Evolutionary conservation across 30 jellyfish, hydroid and myxozoan genomes (phyloP).

Genomic region (Turritopsis rubra): DNA sequence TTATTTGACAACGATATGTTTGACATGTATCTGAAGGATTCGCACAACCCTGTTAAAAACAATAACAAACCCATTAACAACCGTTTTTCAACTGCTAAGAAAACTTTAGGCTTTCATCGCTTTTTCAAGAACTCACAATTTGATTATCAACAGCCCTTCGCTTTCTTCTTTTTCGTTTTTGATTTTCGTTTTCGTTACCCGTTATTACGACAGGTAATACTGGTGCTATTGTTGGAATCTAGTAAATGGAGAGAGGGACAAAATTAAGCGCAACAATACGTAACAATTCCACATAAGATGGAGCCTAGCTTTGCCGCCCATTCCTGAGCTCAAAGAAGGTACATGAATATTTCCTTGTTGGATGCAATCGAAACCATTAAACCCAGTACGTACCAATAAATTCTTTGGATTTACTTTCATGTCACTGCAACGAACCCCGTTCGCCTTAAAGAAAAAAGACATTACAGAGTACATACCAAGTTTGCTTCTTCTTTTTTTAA

Average conservation of each 20-base stretch:
- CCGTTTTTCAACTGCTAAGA: too few species aligned
- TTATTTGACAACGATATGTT: not conserved
- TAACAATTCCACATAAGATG: too few species aligned
- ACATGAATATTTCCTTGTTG: too few species aligned
- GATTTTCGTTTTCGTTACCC: not conserved
- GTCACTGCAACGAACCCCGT: slow-evolving; percentile 4
- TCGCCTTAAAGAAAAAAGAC: not conserved
- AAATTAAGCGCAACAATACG: too few species aligned
- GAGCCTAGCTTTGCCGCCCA: too few species aligned
- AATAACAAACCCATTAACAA: not conserved
- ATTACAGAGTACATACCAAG: not conserved
- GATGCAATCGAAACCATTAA: not conserved
- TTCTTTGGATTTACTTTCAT: not conserved
- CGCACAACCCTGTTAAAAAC: not conserved
- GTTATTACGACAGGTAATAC: not conserved
- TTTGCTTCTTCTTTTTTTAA: too few species aligned
- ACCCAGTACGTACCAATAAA: not conserved
- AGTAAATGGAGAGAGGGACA: not conserved
- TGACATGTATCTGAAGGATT: not conserved
- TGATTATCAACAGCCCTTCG: not conserved
- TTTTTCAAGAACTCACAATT: not conserved
- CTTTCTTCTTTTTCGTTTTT: not conserved
- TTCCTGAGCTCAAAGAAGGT: too few species aligned
- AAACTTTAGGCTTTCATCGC: too few species aligned
- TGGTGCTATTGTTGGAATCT: not conserved